phyloP scores from a whole-genome alignment of 2,113 vertebrate species.

The Melanerpes aurifrons region DNA sequence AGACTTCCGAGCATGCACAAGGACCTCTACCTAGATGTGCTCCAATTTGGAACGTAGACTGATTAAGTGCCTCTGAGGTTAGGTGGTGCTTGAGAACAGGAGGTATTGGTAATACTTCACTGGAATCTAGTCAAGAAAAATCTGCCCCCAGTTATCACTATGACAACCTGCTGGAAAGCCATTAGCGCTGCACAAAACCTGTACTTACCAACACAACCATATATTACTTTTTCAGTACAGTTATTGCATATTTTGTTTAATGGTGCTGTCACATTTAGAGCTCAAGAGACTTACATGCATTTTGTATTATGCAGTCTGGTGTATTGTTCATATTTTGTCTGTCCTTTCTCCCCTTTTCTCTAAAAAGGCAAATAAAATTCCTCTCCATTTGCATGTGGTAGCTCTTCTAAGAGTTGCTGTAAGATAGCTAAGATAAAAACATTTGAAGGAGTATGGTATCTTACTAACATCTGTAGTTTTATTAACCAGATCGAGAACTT shows the following conservation, averaged over 20 bases:
- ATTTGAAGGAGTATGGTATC: not conserved
- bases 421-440: not conserved
- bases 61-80: conserved; percentile 50
- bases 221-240: not conserved
- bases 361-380: not conserved
- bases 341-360: not conserved
- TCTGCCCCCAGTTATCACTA: not conserved
- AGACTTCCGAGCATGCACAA: conserved; percentile 58
- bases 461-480: not conserved
- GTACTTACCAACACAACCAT: not conserved
- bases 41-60: conserved; percentile 57
- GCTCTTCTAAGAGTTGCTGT: not conserved
- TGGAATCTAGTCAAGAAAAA: not conserved
- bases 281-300: not conserved
- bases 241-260: not conserved
- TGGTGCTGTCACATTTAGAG: not conserved
- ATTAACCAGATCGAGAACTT: not conserved
- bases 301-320: not conserved
- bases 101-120: conserved; percentile 12
- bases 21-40: conserved; percentile 20
- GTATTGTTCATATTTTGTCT: not conserved
- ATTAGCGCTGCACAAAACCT: not conserved
- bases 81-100: conserved; percentile 58
- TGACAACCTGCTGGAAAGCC: not conserved
- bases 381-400: not conserved